phyloP scores from a whole-genome alignment of 2,888 invertebrate species.

The Invenusta paracnida region DNA sequence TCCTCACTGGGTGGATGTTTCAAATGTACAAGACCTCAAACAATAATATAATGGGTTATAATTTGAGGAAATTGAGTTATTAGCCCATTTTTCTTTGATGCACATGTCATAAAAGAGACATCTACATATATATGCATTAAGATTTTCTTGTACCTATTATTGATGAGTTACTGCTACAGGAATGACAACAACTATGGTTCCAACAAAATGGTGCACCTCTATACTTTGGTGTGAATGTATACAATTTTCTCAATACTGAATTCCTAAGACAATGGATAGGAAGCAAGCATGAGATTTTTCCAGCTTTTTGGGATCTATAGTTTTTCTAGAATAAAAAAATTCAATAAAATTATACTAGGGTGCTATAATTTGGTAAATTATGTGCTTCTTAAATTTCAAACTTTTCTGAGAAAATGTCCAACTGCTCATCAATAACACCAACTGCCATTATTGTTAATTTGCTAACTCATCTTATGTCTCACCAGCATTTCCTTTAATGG shows the following conservation, averaged over 20 bases:
- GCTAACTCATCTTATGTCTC: too few relatives aligned
- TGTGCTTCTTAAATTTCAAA: too few relatives aligned
- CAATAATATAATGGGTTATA: not conserved
- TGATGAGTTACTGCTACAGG: not conserved
- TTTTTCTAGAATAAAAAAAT: too few relatives aligned
- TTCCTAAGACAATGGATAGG: conserved; percentile 21
- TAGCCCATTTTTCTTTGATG: conserved; percentile 1
- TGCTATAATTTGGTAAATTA: too few relatives aligned
- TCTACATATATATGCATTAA: not conserved
- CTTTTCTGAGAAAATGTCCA: too few relatives aligned
- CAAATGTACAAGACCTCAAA: not conserved
- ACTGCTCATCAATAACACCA: too few relatives aligned
- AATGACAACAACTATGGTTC: conserved; percentile 24
- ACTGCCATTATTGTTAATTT: too few relatives aligned
- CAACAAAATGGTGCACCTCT: not conserved
- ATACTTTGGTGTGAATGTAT: not conserved
- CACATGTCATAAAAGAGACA: not conserved
- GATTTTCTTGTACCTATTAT: not conserved
- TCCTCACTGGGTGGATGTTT: conserved; percentile 16
- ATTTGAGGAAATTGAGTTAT: conserved; percentile 20
- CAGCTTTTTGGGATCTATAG: too few relatives aligned
- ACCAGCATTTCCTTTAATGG: too few relatives aligned
- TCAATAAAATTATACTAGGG: too few relatives aligned
- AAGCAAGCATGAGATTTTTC: too few relatives aligned
- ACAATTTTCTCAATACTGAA: not conserved